A percentile compares a stretch with the other conserved stretches of the same genome.
Evolutionary conservation across 1,140 invertebrate genomes (phyloP).

Genomic region (Acromyrmex charruanus): DNA sequence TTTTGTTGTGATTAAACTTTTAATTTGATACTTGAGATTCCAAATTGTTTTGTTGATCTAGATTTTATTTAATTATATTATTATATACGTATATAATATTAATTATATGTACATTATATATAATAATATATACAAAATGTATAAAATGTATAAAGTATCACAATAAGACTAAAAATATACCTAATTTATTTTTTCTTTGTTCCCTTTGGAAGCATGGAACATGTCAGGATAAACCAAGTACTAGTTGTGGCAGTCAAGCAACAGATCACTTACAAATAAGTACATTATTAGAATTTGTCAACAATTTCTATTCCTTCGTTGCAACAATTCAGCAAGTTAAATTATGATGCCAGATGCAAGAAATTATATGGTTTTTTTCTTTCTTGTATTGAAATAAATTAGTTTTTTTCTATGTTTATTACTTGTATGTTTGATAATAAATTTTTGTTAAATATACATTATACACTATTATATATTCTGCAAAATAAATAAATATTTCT

Average conservation of each 20-base stretch:
- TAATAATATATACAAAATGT: no score
- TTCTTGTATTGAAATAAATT: slow-evolving; percentile 1
- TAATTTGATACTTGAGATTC: background rate
- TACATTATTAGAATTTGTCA: slow-evolving; percentile 16
- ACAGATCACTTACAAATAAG: slow-evolving; percentile 4
- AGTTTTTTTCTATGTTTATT: background rate
- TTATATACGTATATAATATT: slow-evolving; percentile 2
- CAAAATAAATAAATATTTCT: background rate
- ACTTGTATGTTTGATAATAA: background rate
- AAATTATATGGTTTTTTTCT: background rate
- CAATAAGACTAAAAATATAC: slow-evolving; percentile 11
- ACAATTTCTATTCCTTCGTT: background rate
- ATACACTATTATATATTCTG: background rate
- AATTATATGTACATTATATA: no score
- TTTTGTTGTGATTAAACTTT: background rate
- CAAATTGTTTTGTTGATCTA: background rate
- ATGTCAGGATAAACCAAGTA: background rate
- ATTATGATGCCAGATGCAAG: background rate
- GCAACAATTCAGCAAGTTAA: background rate
- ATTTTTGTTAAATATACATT: background rate
- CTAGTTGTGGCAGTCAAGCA: background rate
- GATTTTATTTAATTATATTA: slow-evolving; percentile 5
- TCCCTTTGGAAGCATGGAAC: background rate
- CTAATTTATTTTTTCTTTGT: background rate
- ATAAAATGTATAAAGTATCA: slow-evolving; percentile 37